phyloP scores from a whole-genome alignment of 2,888 invertebrate species.

The Calliopum simillimum region DNA sequence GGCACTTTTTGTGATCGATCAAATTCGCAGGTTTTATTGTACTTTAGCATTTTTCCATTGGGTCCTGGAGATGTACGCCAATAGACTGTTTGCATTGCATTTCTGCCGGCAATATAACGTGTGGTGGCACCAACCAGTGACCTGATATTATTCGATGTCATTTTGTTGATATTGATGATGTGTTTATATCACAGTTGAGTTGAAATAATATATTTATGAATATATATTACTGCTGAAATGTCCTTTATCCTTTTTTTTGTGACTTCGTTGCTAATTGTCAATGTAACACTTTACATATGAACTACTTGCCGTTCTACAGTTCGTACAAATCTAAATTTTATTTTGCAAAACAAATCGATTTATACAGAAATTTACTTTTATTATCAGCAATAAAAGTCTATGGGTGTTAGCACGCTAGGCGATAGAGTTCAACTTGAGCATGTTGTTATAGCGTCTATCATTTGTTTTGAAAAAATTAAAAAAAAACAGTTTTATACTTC shows the following conservation, averaged over 20 bases:
- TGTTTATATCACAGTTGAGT: conserved; percentile 49
- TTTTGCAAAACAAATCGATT: no score
- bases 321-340: no score
- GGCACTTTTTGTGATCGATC: conserved; percentile 68
- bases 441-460: no score
- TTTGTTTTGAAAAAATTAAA: no score
- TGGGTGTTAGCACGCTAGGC: no score
- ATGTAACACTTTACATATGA: no score
- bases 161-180: conserved; percentile 36
- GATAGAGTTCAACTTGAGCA: no score
- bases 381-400: no score
- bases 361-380: no score
- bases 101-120: conserved; percentile 78
- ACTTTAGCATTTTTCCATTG: conserved; percentile 70
- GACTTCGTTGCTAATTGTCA: neutral
- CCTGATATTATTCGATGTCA: conserved; percentile 65
- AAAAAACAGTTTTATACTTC: no score
- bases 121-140: conserved; percentile 77
- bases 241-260: neutral
- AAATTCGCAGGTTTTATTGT: conserved; percentile 72
- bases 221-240: neutral
- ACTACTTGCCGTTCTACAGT: no score
- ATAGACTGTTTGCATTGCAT: conserved; percentile 82
- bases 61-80: conserved; percentile 72
- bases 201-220: no score